Evolutionary conservation across 1,140 invertebrate species (phyloP), one percentile per base, ranked within the genome.

Genomic region (Nymphalis io): DNA sequence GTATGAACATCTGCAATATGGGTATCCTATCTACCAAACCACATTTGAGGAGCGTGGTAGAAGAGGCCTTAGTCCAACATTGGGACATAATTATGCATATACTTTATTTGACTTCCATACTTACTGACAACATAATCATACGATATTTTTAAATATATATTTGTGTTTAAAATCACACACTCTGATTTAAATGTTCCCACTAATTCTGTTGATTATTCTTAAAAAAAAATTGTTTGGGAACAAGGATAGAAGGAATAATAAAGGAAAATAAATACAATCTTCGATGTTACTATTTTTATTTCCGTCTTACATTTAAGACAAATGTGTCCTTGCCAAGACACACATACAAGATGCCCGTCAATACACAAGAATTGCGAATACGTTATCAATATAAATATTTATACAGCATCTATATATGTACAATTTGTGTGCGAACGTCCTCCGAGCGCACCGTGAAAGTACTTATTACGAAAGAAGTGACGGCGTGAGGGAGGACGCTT

Each of bases 261-360:
- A 42, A 40, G 60, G 53, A 61, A 84, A 87, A 81, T 82, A 86
- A 68, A 87, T 73, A 82, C 63, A 74, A 64, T 61, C 66, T 20
- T 87, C 74, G 83, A 89, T 89, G 85, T 89, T 89, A 89, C 87
- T 91, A 89, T 88, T 87, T 90, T 89, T 88, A 88, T 85, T 89
- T 83, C 80, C 80, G 79, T 89, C 85, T 85, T 88, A 82, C 60
- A 73, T 61, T 82, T 83, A 85, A 84, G 83, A 89, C 87, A 87
- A 70, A 72, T 80, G 84, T 88, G 83, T 85, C 81, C 79, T 79
- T 75, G 82, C 77, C 27, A 48, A 79, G 82, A 82, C 83, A 87
- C 86, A 88, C 86, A 85, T 85, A 89, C 87, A 83, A 84, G 83
- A 89, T 89, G 87, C 87, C 82, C 75, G 60, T 80, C 80, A 84